Evolutionary conservation across 2,888 invertebrate genomes (phyloP).

Genomic region (Mythimna ferrago): DNA sequence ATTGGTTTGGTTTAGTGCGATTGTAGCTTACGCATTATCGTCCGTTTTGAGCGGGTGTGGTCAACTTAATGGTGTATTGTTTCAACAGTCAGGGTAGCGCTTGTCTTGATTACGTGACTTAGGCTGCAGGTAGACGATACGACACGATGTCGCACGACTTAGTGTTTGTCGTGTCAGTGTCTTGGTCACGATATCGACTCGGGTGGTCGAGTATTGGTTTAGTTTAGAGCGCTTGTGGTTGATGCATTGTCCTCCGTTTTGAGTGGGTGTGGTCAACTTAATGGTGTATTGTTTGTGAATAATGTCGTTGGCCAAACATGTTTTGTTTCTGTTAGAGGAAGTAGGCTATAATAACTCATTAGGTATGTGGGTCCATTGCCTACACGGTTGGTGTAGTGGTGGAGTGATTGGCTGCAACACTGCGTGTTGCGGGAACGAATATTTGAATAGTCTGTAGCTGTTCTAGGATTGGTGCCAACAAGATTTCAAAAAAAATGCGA

Average conservation of each 20-base stretch:
- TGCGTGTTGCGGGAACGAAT: too few species aligned
- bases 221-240: neutral
- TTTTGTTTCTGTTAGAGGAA: too few species aligned
- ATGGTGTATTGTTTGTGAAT: neutral
- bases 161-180: conserved; percentile 12
- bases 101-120: conserved; percentile 47
- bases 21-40: neutral
- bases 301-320: too few species aligned
- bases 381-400: too few species aligned
- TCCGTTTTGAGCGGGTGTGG: neutral
- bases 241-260: neutral
- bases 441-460: too few species aligned
- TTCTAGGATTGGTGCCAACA: too few species aligned
- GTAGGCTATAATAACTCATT: too few species aligned
- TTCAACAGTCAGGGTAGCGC: neutral
- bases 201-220: neutral
- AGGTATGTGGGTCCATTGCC: too few species aligned
- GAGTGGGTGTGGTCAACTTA: neutral
- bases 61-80: neutral
- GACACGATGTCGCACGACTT: neutral
- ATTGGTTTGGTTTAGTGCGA: neutral
- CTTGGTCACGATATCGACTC: conserved; percentile 9
- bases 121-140: neutral
- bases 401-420: too few species aligned
- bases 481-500: too few species aligned